Evolutionary conservation across 1,140 invertebrate genomes (phyloP), one percentile per base, ranked within the genome.

Genomic region (Eupristina koningsbergeri): DNA sequence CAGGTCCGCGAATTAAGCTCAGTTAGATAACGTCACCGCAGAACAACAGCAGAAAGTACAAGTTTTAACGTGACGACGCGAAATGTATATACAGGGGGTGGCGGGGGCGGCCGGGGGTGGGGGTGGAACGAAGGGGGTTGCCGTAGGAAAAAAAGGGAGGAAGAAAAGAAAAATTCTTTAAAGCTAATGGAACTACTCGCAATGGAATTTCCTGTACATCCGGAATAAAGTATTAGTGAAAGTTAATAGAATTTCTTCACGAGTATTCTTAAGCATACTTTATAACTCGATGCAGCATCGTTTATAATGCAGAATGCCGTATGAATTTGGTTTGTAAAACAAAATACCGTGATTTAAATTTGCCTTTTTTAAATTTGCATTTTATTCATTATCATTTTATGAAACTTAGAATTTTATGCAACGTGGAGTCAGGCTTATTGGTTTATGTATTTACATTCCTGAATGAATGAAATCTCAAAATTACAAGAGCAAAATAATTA

Each of bases 11-110:
- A 83, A 83, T 83, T 83, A 83, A 83, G 82, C 77, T 78, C 82
- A 83, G 81, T 79, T 63, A 80, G 83, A 84, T 84, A 84, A 84
- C 83, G 83, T 84, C 83, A 79, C 75, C 75, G 31, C 76, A 47
- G 75, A 78, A 80, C 81, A 83, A 76, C 81, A 53, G 81, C 71
- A 34, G 73, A 83, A 71, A 83, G 75, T 78, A 78, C 81, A 83
- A 83, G 82, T 83, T 83, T 83, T 77, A 83, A 83, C 82, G 82
- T 69, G 83, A 84, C 77, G 83, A 80, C 71, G 67, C 76, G n/a
- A 58, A 84, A 84, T 61, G 76, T 74, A 74, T 74, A 79, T 79
- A 79, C 31, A 84, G 50, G 6, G 31, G 29, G 75, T 53, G 75
- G 50, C 34, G 45, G 53, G 36, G 50, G 6, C 17, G 29, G 75